phyloP scores from a whole-genome alignment of 2,797 vertebrate genomes.

The Salmo trutta region DNA sequence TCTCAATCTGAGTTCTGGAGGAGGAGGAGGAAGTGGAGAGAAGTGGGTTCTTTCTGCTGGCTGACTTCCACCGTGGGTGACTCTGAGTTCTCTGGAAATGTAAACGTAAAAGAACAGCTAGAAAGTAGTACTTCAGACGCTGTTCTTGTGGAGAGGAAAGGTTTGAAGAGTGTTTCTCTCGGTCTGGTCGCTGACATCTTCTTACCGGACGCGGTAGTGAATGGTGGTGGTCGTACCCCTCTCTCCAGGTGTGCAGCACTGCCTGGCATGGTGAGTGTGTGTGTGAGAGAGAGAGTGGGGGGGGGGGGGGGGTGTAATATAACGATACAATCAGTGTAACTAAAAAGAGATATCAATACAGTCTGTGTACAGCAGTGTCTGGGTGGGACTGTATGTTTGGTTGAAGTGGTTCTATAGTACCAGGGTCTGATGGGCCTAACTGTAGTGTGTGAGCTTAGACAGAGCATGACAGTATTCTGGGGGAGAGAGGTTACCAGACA shows the following conservation, averaged over 20 bases:
- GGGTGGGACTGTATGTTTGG: neutral
- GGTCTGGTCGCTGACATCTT: conserved; percentile 34
- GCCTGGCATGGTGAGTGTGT: conserved; percentile 47
- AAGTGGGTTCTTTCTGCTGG: conserved; percentile 44
- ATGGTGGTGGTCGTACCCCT: conserved; percentile 24
- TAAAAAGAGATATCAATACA: neutral
- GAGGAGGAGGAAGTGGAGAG: conserved; percentile 56
- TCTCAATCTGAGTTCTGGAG: conserved; percentile 27
- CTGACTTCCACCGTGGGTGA: conserved; percentile 15
- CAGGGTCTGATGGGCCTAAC: neutral
- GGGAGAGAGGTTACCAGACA: conserved; percentile 12
- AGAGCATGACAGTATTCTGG: conserved; percentile 45
- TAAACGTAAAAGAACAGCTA: conserved; percentile 29
- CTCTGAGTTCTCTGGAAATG: conserved; percentile 37
- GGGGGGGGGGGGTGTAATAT: conserved; percentile 46
- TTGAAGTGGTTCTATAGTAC: neutral
- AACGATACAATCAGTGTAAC: neutral
- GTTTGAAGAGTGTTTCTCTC: neutral
- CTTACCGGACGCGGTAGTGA: conserved; percentile 45
- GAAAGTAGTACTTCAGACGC: neutral
- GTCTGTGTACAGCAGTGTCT: neutral
- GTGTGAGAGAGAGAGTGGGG: conserved; percentile 36
- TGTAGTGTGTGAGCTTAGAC: conserved; percentile 32
- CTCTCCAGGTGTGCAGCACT: conserved; percentile 19
- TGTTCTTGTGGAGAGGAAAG: conserved; percentile 6